Base-by-base conservation (phyloP, 35 echinoderm and acorn worm genomes). In the Heliocidaris erythrogramma region DNA sequence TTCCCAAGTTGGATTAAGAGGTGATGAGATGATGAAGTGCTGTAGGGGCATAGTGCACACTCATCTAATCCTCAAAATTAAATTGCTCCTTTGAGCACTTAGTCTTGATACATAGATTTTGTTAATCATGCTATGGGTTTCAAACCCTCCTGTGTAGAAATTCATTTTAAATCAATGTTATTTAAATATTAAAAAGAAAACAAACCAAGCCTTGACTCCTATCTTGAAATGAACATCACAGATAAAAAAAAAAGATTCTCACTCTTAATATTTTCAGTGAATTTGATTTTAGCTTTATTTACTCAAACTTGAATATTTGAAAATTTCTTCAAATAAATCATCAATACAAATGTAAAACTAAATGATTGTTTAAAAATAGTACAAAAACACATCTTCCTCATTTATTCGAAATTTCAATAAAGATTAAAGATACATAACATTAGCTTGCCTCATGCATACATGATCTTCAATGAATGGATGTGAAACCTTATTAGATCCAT, bases 1-100 rank as follows among this genome's bases (percentile, higher is more conserved):
- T 92, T 92, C 91, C 49, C 91, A 11, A 49, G 48, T 59, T 52
- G 49, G n/a, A 92, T 59, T 92, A 14, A 30, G 49, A 92, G 91
- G 91, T 59, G 91, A 92, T 27, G 91, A 92, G 9, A 92, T 92
- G 90, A 92, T 92, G 91, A 92, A 92, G 29, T 89, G 31, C 65
- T 78, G 7, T 2, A 78, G 65, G 65, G 65, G 27, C 27, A 16
- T 16, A 89, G 32, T 21, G 31, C 30, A 24, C 17, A 89, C 87
- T 17, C 87, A 89, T 12, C 7, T 13, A 89, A 24, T 42, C 47
- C 47, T 42, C 30, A 32, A 32, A 35, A 78, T 27, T 78, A 78
- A 78, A 24, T 24, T 5, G 87, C 47, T 31, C 17, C 31, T 29
- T 29, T 86, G 21, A 86, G 31, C 85, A 86, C 85, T 24, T 9